Evolutionary conservation across 2,888 invertebrate genomes (phyloP), one percentile per base, ranked within the genome.

Genomic region (Elegia similella): DNA sequence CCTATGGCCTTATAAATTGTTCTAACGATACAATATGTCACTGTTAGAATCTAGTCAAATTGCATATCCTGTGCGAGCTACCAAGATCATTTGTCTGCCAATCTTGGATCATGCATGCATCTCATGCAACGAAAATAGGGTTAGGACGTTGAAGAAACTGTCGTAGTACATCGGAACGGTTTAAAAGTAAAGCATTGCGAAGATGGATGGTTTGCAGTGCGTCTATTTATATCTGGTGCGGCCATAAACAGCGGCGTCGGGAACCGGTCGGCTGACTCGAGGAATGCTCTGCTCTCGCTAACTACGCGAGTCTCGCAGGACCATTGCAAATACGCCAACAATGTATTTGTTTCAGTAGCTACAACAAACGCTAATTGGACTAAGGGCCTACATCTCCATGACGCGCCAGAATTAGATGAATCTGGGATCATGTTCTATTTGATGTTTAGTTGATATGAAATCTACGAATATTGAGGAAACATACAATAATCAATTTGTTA

Each of bases 161-260:
- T 57, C 34, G 56, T 59, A 46, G 50, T 57, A 55, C 50, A 34
- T 55, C 32, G 62, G 59, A 62, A 59, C 55, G 61, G 63, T 73
- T 70, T 58, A 83, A 82, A 86, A 84, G 74, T 82, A 76, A 78
- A 82, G 76, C 78, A 77, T 60, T 60, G 72, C 72, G 76, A 77
- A 85, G 88, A 89, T 84, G 84, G 85, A 87, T 86, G 84, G 76
- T 80, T 75, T 78, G 83, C 84, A 76, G 80, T 74, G 76, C 78
- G 76, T 87, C 88, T 90, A 89, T 89, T 88, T 90, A 88, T 90
- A 89, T 84, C 86, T 84, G 85, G 85, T 83, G 81, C 82, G 78
- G 76, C 86, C 86, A 84, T 88, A 88, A 88, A 87, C 86, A 82
- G 86, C 79, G 73, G 77, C 68, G 73, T 70, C 68, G 72, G 78